These are phyloP conservation scores for Sebastes schlegelii DNA, from an alignment of 2,113 vertebrate genomes.

Conservation along the genomic window DNA sequence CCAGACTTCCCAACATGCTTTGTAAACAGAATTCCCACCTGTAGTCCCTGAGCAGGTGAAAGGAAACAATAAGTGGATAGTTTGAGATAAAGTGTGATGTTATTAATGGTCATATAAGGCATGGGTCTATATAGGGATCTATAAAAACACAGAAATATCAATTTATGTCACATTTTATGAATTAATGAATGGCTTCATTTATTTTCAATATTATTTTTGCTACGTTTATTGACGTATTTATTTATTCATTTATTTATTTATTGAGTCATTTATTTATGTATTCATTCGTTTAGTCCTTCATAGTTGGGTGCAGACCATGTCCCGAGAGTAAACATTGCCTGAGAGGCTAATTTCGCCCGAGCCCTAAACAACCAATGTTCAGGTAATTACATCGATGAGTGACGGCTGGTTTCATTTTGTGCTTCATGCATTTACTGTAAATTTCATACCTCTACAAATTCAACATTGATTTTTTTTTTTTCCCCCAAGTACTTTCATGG, in stretches of 20 bases:
- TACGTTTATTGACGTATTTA: too few relatives aligned
- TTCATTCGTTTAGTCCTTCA: too few relatives aligned
- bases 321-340: slow-evolving; percentile 19
- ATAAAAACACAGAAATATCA: too few relatives aligned
- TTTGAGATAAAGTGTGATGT: neutral
- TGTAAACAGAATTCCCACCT: too few relatives aligned
- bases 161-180: too few relatives aligned
- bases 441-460: slow-evolving; percentile 30
- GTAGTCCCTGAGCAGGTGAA: too few relatives aligned
- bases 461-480: slow-evolving; percentile 20
- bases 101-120: neutral
- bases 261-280: too few relatives aligned
- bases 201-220: too few relatives aligned
- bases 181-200: too few relatives aligned
- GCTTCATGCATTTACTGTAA: slow-evolving; percentile 30
- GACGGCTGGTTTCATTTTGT: slow-evolving; percentile 30
- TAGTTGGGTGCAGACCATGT: neutral
- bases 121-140: neutral
- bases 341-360: neutral
- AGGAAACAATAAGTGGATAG: neutral
- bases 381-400: slow-evolving; percentile 38
- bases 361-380: slow-evolving; percentile 2
- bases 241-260: too few relatives aligned
- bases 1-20: neutral
- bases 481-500: slow-evolving; percentile 16